These are phyloP conservation scores for Nemotelus nigrinus DNA, from an alignment of 2,888 invertebrate genomes.

Conservation along the genomic window DNA sequence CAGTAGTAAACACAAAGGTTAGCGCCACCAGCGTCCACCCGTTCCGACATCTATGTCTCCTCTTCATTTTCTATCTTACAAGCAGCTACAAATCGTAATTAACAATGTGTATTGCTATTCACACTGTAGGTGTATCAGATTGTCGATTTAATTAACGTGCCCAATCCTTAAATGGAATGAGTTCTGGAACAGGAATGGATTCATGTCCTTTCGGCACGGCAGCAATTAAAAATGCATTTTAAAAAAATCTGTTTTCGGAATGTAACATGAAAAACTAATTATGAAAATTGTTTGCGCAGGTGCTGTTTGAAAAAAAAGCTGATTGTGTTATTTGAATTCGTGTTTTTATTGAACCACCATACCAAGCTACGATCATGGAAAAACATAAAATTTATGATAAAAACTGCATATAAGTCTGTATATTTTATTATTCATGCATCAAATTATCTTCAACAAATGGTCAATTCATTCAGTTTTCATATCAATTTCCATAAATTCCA, in stretches of 20 bases:
- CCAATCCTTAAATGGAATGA: background rate
- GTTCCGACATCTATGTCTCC: too few relatives aligned
- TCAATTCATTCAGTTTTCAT: too few relatives aligned
- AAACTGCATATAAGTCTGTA: too few relatives aligned
- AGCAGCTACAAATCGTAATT: background rate
- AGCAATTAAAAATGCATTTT: background rate
- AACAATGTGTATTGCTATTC: background rate
- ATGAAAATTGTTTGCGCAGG: background rate
- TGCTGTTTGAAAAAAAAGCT: background rate
- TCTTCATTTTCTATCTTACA: background rate
- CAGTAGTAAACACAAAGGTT: conserved; percentile 12
- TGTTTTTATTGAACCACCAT: too few relatives aligned
- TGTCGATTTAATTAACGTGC: conserved; percentile 16
- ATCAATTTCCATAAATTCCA: too few relatives aligned
- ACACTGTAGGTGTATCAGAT: background rate
- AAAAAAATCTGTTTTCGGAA: background rate
- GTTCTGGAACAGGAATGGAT: background rate
- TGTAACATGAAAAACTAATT: conserved; percentile 1
- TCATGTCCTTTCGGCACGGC: background rate
- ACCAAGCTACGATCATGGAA: too few relatives aligned
- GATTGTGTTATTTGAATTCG: too few relatives aligned
- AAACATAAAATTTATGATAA: too few relatives aligned
- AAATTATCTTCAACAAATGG: too few relatives aligned
- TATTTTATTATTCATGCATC: too few relatives aligned
- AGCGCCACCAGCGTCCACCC: background rate